Base-by-base conservation (phyloP, 2,888 invertebrate genomes). In the Erannis defoliaria region DNA sequence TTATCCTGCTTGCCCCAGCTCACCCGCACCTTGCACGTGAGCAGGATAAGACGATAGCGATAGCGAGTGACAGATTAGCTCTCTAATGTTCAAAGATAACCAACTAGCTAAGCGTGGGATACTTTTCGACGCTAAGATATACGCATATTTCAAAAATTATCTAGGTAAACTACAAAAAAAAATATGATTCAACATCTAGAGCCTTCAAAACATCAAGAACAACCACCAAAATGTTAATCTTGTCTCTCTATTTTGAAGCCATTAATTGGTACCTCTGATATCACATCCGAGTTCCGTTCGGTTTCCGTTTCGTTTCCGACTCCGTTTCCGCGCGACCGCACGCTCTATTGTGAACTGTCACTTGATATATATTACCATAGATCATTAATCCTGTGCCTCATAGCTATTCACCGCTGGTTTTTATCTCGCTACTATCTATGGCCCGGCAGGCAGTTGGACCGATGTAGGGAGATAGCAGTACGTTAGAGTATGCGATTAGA, bases 361-460 rank as follows among this genome's bases (percentile, higher is more conserved):
- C 62, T 72, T 62, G 76, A 76, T 75, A 76, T 59, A 66, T 61
- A 68, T 61, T 58, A 60, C 63, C 71, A 77, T 78, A 77, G 76
- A 79, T 76, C 76, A 79, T 78, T 69, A 75, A 72, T 71, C 73
- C 68, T 66, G 68, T 56, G 68, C 75, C 71, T 73, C 73, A 68
- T 68, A 69, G 64, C 70, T 68, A 64, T 67, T 64, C 73, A 69
- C 51, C 21, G 60, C 67, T 67, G 73, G 73, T 76, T 79, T 79
- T 80, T 81, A 80, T 79, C 79, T 75, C 70, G 26, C 55, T 51
- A 67, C 75, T 75, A 80, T 81, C 77, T 72, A 56, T 58, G 40
- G 14, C 37, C 53, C 69, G 59, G 43, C 62, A 53, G 62, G 56
- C 53, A 18, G 26, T 10, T 38, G 10, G 3, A n/a, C 3, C 37